These are phyloP conservation scores for Hippoglossus stenolepis DNA, from an alignment of 2,113 vertebrate species.

Conservation along the genomic window DNA sequence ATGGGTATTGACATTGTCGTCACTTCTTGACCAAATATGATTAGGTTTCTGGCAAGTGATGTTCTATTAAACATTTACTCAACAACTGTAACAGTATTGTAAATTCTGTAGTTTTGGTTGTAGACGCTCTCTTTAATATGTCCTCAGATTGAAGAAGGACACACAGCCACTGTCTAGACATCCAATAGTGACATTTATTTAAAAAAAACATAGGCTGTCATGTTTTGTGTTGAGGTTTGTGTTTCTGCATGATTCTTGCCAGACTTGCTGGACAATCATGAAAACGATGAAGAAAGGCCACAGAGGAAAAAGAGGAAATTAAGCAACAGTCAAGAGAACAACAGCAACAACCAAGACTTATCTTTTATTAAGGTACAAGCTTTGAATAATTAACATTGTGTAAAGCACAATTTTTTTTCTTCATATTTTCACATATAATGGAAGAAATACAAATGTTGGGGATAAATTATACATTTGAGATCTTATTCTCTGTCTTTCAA, in stretches of 20 bases:
- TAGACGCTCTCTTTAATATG: not conserved
- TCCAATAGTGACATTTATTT: not conserved
- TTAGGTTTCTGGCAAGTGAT: not conserved
- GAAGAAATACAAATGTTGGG: not conserved
- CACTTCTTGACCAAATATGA: not conserved
- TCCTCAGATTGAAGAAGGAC: not conserved
- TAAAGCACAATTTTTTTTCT: no score
- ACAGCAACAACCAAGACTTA: slow-evolving; percentile 90
- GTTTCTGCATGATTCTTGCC: slow-evolving; percentile 50
- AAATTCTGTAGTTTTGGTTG: not conserved
- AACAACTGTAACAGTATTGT: not conserved
- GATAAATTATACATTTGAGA: not conserved
- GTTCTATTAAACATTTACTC: no score
- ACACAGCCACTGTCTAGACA: not conserved
- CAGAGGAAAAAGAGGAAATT: slow-evolving; percentile 90
- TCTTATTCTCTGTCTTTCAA: slow-evolving; percentile 59
- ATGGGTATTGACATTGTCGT: not conserved
- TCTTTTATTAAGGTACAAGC: slow-evolving; percentile 91
- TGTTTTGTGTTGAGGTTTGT: slow-evolving; percentile 14
- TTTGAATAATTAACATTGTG: not conserved
- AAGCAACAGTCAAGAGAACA: slow-evolving; percentile 91
- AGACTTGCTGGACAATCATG: slow-evolving; percentile 93
- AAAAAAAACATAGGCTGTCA: not conserved
- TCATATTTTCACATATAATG: not conserved
- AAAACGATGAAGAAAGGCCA: slow-evolving; percentile 89